phyloP scores from a whole-genome alignment of 2,888 invertebrate species.

The Polyploca ridens region DNA sequence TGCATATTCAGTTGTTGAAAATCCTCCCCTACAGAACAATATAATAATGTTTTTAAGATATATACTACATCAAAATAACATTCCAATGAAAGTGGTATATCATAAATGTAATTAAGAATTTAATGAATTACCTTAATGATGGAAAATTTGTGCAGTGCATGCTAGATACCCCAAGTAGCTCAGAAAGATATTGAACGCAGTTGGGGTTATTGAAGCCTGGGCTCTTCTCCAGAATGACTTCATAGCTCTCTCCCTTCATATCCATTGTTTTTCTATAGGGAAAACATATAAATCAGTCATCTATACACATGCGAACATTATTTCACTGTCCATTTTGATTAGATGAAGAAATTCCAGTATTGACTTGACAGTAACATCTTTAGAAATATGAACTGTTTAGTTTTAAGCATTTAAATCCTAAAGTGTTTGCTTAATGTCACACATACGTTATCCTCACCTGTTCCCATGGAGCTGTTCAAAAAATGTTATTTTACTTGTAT shows the following conservation, averaged over 20 bases:
- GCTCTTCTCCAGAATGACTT: conserved; percentile 92
- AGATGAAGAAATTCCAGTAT: conserved; percentile 55
- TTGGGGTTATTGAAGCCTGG: conserved; percentile 95
- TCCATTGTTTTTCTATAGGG: conserved; percentile 89
- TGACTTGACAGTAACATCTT: conserved; percentile 50
- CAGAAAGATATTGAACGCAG: conserved; percentile 92
- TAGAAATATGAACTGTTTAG: conserved; percentile 51
- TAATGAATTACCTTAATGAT: conserved; percentile 86
- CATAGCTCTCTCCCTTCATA: conserved; percentile 91
- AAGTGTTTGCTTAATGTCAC: conserved; percentile 66
- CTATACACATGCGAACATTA: conserved; percentile 38
- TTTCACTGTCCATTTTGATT: conserved; percentile 50
- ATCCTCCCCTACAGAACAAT: conserved; percentile 85
- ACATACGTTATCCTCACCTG: conserved; percentile 82
- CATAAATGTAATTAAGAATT: not conserved
- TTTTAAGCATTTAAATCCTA: conserved; percentile 61
- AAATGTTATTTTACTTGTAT: conserved; percentile 80
- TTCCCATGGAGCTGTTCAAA: conserved; percentile 83
- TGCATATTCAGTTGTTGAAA: conserved; percentile 92
- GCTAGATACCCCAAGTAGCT: conserved; percentile 89
- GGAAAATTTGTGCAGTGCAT: conserved; percentile 88
- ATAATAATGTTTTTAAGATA: not conserved
- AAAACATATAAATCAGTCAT: conserved; percentile 45
- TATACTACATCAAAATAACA: not conserved
- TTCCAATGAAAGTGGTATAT: too few species aligned